Evolutionary conservation across 2,888 invertebrate species (phyloP).

Genomic region (Chymomyza fuscimana): DNA sequence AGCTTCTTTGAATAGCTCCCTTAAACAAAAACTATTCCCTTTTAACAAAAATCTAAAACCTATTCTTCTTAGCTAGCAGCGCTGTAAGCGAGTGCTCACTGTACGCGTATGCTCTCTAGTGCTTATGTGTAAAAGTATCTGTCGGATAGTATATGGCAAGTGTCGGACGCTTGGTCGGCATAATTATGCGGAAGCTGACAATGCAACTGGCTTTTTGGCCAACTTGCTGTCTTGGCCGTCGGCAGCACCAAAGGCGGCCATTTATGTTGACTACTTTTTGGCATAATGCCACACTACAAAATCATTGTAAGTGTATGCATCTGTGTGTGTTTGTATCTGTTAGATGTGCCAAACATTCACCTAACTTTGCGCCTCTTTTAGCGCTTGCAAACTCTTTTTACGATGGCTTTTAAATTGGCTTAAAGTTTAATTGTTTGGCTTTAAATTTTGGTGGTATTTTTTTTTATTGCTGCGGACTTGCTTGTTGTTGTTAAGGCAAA

Average conservation of each 20-base stretch:
- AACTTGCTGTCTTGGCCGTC: constrained; percentile 1
- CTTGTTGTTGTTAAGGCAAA: constrained; percentile 31
- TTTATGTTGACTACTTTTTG: constrained; percentile 54
- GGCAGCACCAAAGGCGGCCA: constrained; percentile 27
- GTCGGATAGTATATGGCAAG: constrained; percentile 37
- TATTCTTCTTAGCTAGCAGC: too few species aligned
- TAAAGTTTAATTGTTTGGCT: constrained; percentile 44
- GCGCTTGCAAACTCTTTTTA: constrained; percentile 51
- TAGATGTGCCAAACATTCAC: background rate
- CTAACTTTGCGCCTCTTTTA: constrained; percentile 23
- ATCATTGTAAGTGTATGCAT: constrained; percentile 25
- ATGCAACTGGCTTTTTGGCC: constrained; percentile 60
- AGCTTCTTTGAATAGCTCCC: too few species aligned
- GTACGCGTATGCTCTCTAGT: background rate
- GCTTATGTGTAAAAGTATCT: background rate
- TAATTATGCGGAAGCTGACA: constrained; percentile 74
- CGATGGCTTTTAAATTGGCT: constrained; percentile 48
- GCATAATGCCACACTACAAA: constrained; percentile 50
- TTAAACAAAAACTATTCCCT: too few species aligned
- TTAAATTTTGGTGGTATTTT: constrained; percentile 47
- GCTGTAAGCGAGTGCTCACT: background rate
- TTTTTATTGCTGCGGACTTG: constrained; percentile 26
- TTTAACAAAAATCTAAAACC: too few species aligned
- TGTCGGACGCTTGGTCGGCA: constrained; percentile 54
- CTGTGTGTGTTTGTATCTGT: constrained; percentile 18